Evolutionary conservation across 1,140 invertebrate genomes (phyloP), one percentile per base, ranked within the genome.

Genomic region (Trissolcus basalis): DNA sequence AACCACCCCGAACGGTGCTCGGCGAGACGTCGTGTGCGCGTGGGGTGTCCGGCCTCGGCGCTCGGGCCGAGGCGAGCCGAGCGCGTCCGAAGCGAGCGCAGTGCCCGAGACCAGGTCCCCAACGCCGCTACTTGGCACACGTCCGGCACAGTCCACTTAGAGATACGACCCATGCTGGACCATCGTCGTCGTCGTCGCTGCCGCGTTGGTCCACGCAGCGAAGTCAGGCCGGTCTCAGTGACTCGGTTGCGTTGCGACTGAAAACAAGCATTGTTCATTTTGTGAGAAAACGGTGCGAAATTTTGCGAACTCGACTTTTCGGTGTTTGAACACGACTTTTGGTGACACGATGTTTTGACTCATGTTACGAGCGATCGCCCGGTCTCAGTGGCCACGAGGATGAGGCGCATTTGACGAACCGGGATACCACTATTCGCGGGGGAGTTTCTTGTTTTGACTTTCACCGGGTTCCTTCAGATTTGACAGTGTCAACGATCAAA

Each of bases 131-230:
- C 84, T 79, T 80, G 85, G 84, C 85, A 85, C 85, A 85, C 85
- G 86, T 87, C 84, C 86, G 82, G 85, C 86, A 87, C 87, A 89
- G 87, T 89, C 87, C 87, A 89, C 86, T 89, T 82, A 84, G 83
- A 85, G 86, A 87, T 87, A 87, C 87, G 87, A 86, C 85, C 85
- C 85, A 86, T 85, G 87, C 86, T 86, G 87, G 87, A 89, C 87
- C 84, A 85, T 82, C 82, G 83, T 84, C 82, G 82, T 84, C 82
- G 82, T 84, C 63, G 71, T 72, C 77, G 67, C 67, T 75, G 77
- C 67, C 72, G 83, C 80, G 81, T 82, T 81, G 84, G 85, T 86
- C 85, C 85, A 86, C 83, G 83, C 85, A 81, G 51, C 67, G 61
- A 71, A 32, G 48, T 71, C 61, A 59, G 64, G 48, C 71, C 54